Conservation (phyloP, 2,113 vertebrate species). For the Coregonus clupeaformis region DNA sequence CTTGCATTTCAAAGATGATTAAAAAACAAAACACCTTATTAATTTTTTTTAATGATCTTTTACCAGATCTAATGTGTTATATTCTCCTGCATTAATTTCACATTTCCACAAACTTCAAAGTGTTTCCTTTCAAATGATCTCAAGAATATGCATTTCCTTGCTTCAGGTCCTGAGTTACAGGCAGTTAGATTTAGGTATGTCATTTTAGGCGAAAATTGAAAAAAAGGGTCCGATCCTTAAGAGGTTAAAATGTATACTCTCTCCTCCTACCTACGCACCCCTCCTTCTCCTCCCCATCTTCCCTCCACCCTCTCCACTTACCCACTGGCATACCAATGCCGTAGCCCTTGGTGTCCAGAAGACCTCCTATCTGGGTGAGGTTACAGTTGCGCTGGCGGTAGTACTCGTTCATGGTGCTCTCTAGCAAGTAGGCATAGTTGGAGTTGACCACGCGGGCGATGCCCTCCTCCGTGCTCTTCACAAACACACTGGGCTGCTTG, state of each 20-base stretch:
- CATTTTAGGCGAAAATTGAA: too few species aligned
- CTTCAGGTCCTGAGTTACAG: too few species aligned
- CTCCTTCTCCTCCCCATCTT: constrained; percentile 20
- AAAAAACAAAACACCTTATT: too few species aligned
- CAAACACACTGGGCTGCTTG: constrained; percentile 96
- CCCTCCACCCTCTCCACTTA: constrained; percentile 58
- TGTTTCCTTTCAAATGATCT: too few species aligned
- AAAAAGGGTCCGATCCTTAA: too few species aligned
- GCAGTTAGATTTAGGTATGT: too few species aligned
- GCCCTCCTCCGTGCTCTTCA: constrained; percentile 98
- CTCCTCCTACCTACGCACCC: background rate
- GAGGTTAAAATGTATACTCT: background rate
- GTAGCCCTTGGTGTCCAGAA: constrained; percentile 99
- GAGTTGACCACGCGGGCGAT: constrained; percentile 96
- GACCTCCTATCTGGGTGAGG: constrained; percentile 96
- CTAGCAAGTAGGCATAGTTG: constrained; percentile 96
- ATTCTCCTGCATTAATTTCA: too few species aligned
- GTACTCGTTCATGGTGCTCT: constrained; percentile 99
- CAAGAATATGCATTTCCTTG: too few species aligned
- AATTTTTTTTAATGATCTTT: too few species aligned
- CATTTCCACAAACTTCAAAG: too few species aligned
- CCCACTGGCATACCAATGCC: constrained; percentile 98
- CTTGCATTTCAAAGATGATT: too few species aligned
- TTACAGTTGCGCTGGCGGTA: constrained; percentile 98
- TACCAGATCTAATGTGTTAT: too few species aligned